Evolutionary conservation across 2,888 invertebrate genomes (phyloP).

Genomic region (Ligdia adustata): DNA sequence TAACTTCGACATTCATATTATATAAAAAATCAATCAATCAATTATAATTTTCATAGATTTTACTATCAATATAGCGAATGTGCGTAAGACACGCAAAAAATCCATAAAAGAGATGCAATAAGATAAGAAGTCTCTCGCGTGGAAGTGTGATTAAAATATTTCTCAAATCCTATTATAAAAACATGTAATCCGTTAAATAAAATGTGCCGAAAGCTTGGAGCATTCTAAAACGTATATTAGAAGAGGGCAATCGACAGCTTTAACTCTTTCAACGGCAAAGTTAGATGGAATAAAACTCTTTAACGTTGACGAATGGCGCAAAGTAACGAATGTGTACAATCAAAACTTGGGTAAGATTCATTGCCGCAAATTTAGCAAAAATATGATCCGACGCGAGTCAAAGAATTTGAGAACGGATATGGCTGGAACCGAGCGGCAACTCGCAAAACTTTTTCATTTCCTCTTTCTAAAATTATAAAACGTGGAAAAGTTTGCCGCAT

Average conservation of each 20-base stretch:
- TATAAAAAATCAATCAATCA: too few species aligned
- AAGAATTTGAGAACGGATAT: conserved; percentile 57
- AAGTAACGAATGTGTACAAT: conserved; percentile 78
- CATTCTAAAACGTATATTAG: conserved; percentile 48
- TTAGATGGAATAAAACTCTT: conserved; percentile 64
- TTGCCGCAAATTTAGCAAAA: conserved; percentile 71
- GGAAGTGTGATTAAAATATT: too few species aligned
- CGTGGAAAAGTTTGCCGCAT: conserved; percentile 41
- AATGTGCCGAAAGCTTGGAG: too few species aligned
- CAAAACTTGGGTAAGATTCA: conserved; percentile 79
- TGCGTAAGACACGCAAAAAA: too few species aligned
- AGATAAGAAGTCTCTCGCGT: too few species aligned
- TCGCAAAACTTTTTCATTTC: conserved; percentile 56
- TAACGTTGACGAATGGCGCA: conserved; percentile 67
- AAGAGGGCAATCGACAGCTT: conserved; percentile 51
- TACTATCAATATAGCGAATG: too few species aligned
- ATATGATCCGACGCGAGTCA: conserved; percentile 63
- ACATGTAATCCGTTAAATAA: too few species aligned
- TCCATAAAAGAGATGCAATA: too few species aligned
- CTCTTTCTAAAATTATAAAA: conserved; percentile 47
- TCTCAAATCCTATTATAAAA: too few species aligned
- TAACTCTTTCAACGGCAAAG: conserved; percentile 66
- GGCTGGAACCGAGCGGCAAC: conserved; percentile 44
- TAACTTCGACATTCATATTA: too few species aligned
- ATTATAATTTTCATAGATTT: too few species aligned